Evolutionary conservation across 2,888 invertebrate genomes (phyloP), one percentile per base, ranked within the genome.

Genomic region (Suillia variegata): DNA sequence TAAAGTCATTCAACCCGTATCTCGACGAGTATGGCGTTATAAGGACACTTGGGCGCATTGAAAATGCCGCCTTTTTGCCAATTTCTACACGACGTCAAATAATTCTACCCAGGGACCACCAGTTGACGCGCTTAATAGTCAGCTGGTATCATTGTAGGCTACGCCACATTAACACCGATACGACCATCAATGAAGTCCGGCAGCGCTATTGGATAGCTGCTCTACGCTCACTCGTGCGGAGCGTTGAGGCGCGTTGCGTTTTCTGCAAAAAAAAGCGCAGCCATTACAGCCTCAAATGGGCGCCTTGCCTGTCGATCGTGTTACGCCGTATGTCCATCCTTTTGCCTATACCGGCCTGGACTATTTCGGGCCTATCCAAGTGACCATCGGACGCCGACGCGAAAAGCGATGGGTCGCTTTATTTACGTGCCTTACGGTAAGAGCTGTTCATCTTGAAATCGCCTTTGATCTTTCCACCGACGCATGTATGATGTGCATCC

Each of bases 401-500:
- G 50, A 50, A 26, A 50, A 50, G 15, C 13, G 50, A 13, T 50
- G 31, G 50, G 18, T 50, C 12, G 50, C 50, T 10, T 22, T 49
- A 22, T 49, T 49, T 31, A 50, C 50, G 2, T 50, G 50, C 17
- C 31, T 50, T 2, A 26, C 50, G 10, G 17, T 17, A 12, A 13
- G 50, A 13, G 24, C 24, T 12, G 5, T 24, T 50, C 50, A 31
- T 50, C 31, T 50, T 5, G 50, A 50, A 50, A 12, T 50, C 2
- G 24, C 50, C 18, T 12, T 5, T 8, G 50, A 50, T 12, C 17
- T 50, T 10, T 50, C 50, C 4, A 50, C 15, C 18, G 50, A 50
- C 31, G 50, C 50, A n/a, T 50, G n/a, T 17, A 2, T 50, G 15
- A 50, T 50, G n/a, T 50, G 50, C 18, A 13, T 50, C 17, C 50